Evolutionary conservation across 2,113 vertebrate genomes (phyloP).

Genomic region (Erythrolamprus reginae): DNA sequence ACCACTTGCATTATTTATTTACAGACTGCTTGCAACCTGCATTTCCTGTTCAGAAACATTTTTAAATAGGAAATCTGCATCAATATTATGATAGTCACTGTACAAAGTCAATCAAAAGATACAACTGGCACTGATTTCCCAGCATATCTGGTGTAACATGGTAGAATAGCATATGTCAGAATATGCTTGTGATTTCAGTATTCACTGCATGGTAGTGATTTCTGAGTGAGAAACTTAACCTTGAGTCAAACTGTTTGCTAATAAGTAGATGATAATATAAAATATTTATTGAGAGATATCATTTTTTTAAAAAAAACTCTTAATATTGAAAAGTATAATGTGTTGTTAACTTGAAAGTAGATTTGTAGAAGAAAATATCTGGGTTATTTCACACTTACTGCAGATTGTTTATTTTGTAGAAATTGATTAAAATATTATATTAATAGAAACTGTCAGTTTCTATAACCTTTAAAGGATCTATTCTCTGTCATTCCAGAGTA

Average conservation of each 20-base stretch:
- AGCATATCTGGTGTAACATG: neutral
- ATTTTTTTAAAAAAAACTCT: neutral
- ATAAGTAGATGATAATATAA: neutral
- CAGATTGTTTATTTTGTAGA: neutral
- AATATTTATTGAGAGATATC: neutral
- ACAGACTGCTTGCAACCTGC: neutral
- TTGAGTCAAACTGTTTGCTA: neutral
- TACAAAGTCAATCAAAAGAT: neutral
- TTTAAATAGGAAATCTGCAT: neutral
- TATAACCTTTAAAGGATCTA: neutral
- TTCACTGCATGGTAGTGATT: neutral
- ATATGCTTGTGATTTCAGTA: neutral
- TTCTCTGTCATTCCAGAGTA: neutral
- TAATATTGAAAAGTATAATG: neutral
- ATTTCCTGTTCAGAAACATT: neutral
- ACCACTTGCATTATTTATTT: neutral
- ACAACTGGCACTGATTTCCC: neutral
- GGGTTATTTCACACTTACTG: neutral
- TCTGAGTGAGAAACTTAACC: neutral
- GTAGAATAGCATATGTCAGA: neutral
- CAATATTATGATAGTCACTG: neutral
- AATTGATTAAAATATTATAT: neutral
- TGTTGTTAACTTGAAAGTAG: neutral
- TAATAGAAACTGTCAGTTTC: neutral
- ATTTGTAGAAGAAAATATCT: fast-evolving